Base-by-base conservation (phyloP, 2,113 vertebrate species). In the Platycercus adscitus region DNA sequence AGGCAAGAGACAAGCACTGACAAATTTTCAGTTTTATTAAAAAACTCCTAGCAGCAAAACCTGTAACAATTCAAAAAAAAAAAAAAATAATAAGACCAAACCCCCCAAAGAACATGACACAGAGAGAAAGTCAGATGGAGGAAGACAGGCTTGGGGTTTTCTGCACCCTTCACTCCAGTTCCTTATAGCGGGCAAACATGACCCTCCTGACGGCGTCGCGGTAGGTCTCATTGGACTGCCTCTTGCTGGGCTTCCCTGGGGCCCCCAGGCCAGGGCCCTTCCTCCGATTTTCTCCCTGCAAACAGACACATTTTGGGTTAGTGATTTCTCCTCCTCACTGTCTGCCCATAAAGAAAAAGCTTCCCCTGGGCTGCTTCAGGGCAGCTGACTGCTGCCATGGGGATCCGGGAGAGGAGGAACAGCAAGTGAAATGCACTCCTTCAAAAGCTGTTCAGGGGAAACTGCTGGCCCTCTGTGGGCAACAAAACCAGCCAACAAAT, bases 121-220 rank as follows among this genome's bases (percentile, higher is more conserved):
- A 93, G 92, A 97, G 88, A 92, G 71, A 88, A 81, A 88, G 81
- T 91, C 0, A 3, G 86, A 37, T 13, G 61, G 66, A 70, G 69
- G 84, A 17, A 81, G 70, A 56, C 17, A 66, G 69, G 72, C 33
- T 19, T 31, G 52, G 56, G 35, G 20, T 8, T 84, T 82, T 39
- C 39, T 47, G 93, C 90, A 78, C 58, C 13, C 7, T 96, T 99
- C 98, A 99, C 96, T 99, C 99, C 3, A 99, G 98, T 84, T 99
- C 99, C 96, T 99, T 99, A 58, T 99, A 99, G 78, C 99, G 98
- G 84, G 99, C 99, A 96, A 99, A 99, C 99, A 99, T 99, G 91
- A 99, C 99, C 93, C 99, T 99, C 71, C 99, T 98, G 61, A 99
- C 99, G 2, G 99, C 99, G 1, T 99, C 99, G 11, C 99, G 98